Conservation (phyloP, 2,888 invertebrate genomes). For the Tethea ocularis region DNA sequence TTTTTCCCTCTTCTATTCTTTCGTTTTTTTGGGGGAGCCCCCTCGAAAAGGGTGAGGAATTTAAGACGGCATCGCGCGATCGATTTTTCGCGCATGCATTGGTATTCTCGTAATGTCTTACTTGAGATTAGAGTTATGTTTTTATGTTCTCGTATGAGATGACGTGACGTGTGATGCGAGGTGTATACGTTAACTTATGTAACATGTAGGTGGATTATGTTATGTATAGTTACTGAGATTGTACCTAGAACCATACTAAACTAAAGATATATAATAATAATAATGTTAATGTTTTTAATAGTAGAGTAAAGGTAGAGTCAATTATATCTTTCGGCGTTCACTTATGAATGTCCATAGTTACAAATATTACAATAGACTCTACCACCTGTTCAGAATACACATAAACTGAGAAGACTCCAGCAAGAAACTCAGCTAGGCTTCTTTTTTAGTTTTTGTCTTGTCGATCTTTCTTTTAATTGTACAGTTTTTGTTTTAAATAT, state of each 20-base stretch:
- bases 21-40: slow-evolving; percentile 83
- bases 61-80: slow-evolving; percentile 80
- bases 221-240: background rate
- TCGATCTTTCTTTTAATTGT: no score
- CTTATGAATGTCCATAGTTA: no score
- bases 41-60: slow-evolving; percentile 84
- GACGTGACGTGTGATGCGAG: background rate
- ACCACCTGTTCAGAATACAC: no score
- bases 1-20: slow-evolving; percentile 84
- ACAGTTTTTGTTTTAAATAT: no score
- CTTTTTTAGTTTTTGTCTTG: no score
- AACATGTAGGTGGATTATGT: background rate
- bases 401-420: no score
- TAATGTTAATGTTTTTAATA: no score
- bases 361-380: no score
- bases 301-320: no score
- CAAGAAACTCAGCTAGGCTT: no score
- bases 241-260: background rate
- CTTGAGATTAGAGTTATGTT: slow-evolving; percentile 81
- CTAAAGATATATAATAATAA: no score
- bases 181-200: background rate
- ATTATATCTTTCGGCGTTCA: no score
- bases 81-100: slow-evolving; percentile 84
- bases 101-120: slow-evolving; percentile 84
- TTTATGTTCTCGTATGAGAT: slow-evolving; percentile 39